Evolutionary conservation across 2,113 vertebrate genomes (phyloP).

Genomic region (Electrona antarctica): DNA sequence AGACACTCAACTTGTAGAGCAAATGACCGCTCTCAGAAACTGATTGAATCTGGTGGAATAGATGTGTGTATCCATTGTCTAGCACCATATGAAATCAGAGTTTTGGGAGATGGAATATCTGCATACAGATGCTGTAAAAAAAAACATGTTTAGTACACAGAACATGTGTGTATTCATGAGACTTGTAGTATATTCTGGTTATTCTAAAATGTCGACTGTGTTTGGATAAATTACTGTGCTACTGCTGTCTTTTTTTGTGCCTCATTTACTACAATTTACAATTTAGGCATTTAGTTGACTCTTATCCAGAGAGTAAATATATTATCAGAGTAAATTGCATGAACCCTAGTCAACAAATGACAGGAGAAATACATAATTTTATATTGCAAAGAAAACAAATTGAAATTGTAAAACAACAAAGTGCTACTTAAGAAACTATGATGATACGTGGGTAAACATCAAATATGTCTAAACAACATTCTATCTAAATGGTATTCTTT

Average conservation of each 20-base stretch:
- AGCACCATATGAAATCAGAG: constrained; percentile 84
- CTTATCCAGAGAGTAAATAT: too few species aligned
- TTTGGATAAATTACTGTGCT: constrained; percentile 38
- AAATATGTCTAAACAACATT: too few species aligned
- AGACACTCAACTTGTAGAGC: constrained; percentile 13
- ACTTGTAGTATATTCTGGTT: constrained; percentile 9
- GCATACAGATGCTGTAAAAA: constrained; percentile 38
- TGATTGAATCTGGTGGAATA: constrained; percentile 81
- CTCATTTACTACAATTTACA: neutral
- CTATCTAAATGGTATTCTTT: too few species aligned
- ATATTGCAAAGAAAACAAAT: too few species aligned
- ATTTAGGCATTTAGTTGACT: too few species aligned
- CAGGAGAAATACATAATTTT: too few species aligned
- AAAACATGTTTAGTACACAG: constrained; percentile 5
- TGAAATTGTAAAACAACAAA: too few species aligned
- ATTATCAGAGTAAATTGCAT: too few species aligned
- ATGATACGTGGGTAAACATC: too few species aligned
- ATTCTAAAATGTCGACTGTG: constrained; percentile 41
- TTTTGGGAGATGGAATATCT: constrained; percentile 72
- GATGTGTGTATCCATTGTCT: constrained; percentile 77
- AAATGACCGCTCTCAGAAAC: constrained; percentile 71
- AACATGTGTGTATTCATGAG: constrained; percentile 4
- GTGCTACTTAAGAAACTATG: too few species aligned
- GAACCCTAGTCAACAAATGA: too few species aligned
- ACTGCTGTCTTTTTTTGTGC: too few species aligned